phyloP scores from a whole-genome alignment of 1,140 invertebrate genomes.

The Drosophila gunungcola region DNA sequence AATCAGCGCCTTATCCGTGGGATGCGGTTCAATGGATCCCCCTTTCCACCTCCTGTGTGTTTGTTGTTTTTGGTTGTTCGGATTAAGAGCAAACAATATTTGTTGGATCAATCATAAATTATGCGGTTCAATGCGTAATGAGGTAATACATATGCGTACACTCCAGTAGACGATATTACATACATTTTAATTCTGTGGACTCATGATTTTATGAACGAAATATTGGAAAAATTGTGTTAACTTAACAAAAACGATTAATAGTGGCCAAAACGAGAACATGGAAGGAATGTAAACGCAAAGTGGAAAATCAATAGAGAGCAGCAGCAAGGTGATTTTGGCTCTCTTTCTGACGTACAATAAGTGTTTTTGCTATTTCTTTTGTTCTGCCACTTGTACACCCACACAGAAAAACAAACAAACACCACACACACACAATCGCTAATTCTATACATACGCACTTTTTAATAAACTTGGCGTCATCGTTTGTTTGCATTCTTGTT shows the following conservation, averaged over 20 bases:
- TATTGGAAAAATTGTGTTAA: neutral
- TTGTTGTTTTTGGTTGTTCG: conserved; percentile 1
- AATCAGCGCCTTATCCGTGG: conserved; percentile 94
- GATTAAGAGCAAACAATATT: conserved; percentile 29
- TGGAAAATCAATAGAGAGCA: conserved; percentile 63
- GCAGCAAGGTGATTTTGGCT: conserved; percentile 50
- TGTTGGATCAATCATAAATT: conserved; percentile 62
- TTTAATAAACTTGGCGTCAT: conserved; percentile 88
- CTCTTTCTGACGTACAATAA: conserved; percentile 17
- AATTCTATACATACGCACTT: conserved; percentile 84
- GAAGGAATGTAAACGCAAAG: conserved; percentile 19
- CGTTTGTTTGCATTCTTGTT: conserved; percentile 86
- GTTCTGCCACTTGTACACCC: conserved; percentile 47
- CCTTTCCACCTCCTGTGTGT: conserved; percentile 90
- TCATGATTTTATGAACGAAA: neutral
- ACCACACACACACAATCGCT: conserved; percentile 10
- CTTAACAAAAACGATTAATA: neutral
- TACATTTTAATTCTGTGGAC: too few species aligned
- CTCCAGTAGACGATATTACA: neutral
- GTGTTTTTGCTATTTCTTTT: conserved; percentile 37
- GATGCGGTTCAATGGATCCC: conserved; percentile 95
- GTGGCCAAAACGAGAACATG: neutral
- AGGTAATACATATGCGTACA: conserved; percentile 16
- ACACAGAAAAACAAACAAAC: conserved; percentile 13
- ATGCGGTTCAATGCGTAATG: conserved; percentile 59